phyloP scores from a whole-genome alignment of 2,113 vertebrate species.

The Rutilus rutilus region DNA sequence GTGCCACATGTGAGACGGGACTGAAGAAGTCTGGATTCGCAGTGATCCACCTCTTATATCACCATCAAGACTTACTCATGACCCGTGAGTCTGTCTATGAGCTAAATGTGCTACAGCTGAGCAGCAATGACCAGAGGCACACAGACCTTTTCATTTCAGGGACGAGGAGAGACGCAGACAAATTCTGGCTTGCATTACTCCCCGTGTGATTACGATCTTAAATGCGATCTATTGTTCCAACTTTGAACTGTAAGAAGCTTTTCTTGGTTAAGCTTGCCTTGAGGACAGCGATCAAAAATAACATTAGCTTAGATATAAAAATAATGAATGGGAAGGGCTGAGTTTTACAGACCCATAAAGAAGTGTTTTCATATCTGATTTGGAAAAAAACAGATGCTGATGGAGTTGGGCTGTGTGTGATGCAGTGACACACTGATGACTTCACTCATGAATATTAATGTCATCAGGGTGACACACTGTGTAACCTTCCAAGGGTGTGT shows the following conservation, averaged over 20 bases:
- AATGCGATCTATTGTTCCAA: background rate
- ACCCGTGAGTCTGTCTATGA: background rate
- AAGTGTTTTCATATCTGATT: background rate
- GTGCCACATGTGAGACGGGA: background rate
- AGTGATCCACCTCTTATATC: background rate
- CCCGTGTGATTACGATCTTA: background rate
- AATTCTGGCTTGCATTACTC: conserved; percentile 5
- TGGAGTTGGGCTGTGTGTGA: background rate
- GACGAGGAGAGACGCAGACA: background rate
- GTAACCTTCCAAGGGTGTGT: background rate
- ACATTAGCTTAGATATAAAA: background rate
- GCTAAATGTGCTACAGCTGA: background rate
- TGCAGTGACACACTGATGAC: background rate
- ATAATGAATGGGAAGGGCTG: background rate
- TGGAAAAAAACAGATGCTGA: background rate
- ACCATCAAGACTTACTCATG: background rate
- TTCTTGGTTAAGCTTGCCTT: background rate
- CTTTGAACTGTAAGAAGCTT: conserved; percentile 9
- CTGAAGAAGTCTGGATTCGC: background rate
- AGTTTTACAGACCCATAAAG: background rate
- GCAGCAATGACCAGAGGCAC: conserved; percentile 21
- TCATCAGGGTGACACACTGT: background rate
- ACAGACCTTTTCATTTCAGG: background rate
- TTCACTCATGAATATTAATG: too few relatives aligned
- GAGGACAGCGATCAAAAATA: conserved; percentile 10